Evolutionary conservation across 2,113 vertebrate genomes (phyloP).

Genomic region (Rutilus rutilus): DNA sequence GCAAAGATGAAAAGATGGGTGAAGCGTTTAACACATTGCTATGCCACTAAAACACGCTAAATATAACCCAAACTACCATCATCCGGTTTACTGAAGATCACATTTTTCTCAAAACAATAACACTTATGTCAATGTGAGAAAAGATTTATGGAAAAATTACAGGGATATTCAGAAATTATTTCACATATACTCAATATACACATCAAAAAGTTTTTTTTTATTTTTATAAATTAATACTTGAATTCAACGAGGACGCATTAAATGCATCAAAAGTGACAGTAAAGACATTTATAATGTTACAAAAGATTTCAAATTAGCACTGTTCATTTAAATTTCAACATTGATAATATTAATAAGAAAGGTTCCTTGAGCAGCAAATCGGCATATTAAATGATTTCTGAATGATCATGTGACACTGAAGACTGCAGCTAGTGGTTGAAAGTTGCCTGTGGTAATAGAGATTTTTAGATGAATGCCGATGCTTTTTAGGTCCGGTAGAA

Average conservation of each 20-base stretch:
- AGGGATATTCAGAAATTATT: neutral
- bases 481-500: too few species aligned
- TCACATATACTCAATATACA: neutral
- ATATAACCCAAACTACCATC: neutral
- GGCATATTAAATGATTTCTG: neutral
- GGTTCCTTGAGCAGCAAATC: neutral
- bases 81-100: neutral
- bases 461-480: too few species aligned
- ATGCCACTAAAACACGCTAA: neutral
- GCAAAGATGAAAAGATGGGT: slow-evolving; percentile 7
- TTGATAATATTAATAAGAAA: neutral
- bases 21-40: neutral
- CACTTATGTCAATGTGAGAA: neutral
- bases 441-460: too few species aligned
- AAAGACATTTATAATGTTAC: neutral
- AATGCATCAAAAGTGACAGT: neutral
- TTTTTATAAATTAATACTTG: neutral
- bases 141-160: neutral
- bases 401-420: neutral
- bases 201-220: neutral
- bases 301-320: neutral
- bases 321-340: neutral
- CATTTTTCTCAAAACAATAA: neutral
- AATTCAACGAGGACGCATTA: neutral
- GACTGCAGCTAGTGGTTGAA: too few species aligned